Base-by-base conservation (phyloP, 2,888 invertebrate species). In the Carterocephalus palaemon region DNA sequence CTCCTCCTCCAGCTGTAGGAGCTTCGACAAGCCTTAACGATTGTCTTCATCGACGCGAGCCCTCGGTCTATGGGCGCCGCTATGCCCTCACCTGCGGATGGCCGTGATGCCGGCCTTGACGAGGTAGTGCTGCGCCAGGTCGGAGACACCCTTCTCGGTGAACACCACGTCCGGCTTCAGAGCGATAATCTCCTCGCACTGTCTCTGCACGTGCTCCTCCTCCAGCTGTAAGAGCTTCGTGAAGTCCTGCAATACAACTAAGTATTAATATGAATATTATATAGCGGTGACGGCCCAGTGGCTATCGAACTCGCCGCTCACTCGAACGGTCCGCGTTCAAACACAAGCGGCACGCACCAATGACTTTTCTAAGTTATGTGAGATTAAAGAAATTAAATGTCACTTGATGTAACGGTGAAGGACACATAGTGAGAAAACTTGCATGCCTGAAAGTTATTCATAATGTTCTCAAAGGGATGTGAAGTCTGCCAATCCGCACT, bases 71-170 rank as follows among this genome's bases (percentile, higher is more conserved):
- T n/a, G n/a, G n/a, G n/a, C n/a, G n/a, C n/a, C n/a, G n/a, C 5
- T 7, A 32, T 4, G 4, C 3, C 8, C 24, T 28, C 47, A 77
- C 87, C 90, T 85, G 48, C 95, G 90, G 37, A 95, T 87, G 12
- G 94, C 94, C 0, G 92, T 93, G 43, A 93, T 92, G 48, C 92
- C 92, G 16, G 94, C 93, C 75, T 95, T 96, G 3, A 96, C 76
- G 19, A 97, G 84, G 72, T 92, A 96, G 68, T 97, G 96, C 66
- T 96, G 96, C 0, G 97, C 96, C 50, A 97, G 81, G 75, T 97
- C 96, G 0, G 98, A 98, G 9, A 99, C 92, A 8, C 99, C 99
- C 82, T 99, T 99, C 85, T 99, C 99, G 0, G 99, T 99, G 76
- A 99, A 96, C 6, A 99, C 92, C 1, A 99, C 75, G 76, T 99